Percentiles rank a stretch among this genome's conserved stretches.
Evolutionary conservation across 2,888 invertebrate species (phyloP).

Genomic region (Malachius bipustulatus): DNA sequence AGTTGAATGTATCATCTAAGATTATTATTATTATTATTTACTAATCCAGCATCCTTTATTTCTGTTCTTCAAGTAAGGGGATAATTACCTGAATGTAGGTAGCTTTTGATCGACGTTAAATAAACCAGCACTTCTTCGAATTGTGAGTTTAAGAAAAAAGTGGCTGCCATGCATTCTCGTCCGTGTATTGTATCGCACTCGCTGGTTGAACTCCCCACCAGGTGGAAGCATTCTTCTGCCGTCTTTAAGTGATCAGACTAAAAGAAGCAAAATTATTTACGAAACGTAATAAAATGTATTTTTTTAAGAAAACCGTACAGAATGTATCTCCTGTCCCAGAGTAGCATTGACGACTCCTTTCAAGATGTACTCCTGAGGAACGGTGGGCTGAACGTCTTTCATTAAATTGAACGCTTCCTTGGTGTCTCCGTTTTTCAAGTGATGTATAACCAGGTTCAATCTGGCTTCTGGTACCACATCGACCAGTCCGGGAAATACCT

Average conservation of each 20-base stretch:
- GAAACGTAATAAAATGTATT: neutral
- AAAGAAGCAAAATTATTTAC: slow-evolving; percentile 17
- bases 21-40: slow-evolving; percentile 1
- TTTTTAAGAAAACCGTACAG: slow-evolving; percentile 44
- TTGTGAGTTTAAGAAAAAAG: slow-evolving; percentile 86
- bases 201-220: slow-evolving; percentile 91
- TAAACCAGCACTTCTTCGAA: slow-evolving; percentile 95
- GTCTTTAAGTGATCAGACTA: slow-evolving; percentile 88
- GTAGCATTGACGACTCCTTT: slow-evolving; percentile 93
- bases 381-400: slow-evolving; percentile 84
- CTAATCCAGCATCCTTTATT: too few species aligned
- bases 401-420: slow-evolving; percentile 79
- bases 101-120: slow-evolving; percentile 92
- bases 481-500: slow-evolving; percentile 79
- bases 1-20: slow-evolving; percentile 64
- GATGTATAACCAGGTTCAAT: slow-evolving; percentile 89
- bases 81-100: slow-evolving; percentile 55
- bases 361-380: slow-evolving; percentile 91
- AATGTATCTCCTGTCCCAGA: slow-evolving; percentile 82
- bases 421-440: slow-evolving; percentile 79
- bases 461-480: slow-evolving; percentile 95
- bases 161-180: slow-evolving; percentile 96
- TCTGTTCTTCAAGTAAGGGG: too few species aligned
- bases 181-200: slow-evolving; percentile 98
- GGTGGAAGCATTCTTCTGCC: slow-evolving; percentile 91